Percentiles rank a stretch among this genome's conserved stretches.
Evolutionary conservation across 2,113 vertebrate genomes (phyloP).

Genomic region (Glaucidium brasilianum): DNA sequence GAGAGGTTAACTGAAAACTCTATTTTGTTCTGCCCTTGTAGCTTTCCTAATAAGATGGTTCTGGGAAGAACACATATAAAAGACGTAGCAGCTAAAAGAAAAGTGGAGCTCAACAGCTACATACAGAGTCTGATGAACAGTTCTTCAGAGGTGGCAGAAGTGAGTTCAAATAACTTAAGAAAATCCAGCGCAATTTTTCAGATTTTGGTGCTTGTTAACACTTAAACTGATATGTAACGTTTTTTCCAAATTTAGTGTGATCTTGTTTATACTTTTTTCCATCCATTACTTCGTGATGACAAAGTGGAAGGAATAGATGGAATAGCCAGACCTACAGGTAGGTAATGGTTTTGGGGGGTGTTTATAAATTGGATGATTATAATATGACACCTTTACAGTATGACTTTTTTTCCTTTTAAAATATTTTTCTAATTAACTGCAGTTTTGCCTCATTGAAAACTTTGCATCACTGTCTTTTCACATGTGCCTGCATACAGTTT

Average conservation of each 20-base stretch:
- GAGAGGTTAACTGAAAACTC: not conserved
- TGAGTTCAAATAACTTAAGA: constrained; percentile 59
- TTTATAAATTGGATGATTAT: not conserved
- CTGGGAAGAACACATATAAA: constrained; percentile 96
- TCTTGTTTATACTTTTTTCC: constrained; percentile 97
- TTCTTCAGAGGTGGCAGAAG: constrained; percentile 91
- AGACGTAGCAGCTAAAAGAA: constrained; percentile 95
- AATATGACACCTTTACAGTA: not conserved
- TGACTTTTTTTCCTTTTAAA: not conserved
- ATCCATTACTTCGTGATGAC: constrained; percentile 93
- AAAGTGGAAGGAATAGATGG: constrained; percentile 89
- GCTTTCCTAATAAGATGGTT: constrained; percentile 95
- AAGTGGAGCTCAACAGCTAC: constrained; percentile 94
- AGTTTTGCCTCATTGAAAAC: not conserved
- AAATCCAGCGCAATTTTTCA: not conserved
- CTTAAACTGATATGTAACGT: constrained; percentile 45
- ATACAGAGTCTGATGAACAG: constrained; percentile 92
- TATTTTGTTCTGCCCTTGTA: constrained; percentile 40
- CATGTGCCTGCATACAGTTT: not conserved
- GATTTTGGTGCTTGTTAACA: not conserved
- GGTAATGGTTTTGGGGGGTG: not conserved
- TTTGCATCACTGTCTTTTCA: not conserved
- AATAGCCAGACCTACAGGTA: constrained; percentile 81
- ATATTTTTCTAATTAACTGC: not conserved
- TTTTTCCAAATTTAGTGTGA: constrained; percentile 84